phyloP scores from a whole-genome alignment of 2,888 invertebrate species.

The Leptogaster cylindrica region DNA sequence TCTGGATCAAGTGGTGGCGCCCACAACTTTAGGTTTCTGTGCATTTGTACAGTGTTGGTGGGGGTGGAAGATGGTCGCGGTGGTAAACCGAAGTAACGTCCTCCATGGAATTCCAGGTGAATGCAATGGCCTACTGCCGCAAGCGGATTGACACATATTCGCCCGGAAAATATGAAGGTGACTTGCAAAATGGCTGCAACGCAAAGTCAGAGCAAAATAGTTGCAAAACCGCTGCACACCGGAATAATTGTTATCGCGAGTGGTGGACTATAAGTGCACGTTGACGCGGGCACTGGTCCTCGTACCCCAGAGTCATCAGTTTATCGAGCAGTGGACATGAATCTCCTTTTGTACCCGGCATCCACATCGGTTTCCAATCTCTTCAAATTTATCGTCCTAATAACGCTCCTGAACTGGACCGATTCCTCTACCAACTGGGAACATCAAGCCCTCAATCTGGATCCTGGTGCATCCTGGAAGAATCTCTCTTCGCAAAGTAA shows the following conservation, averaged over 20 bases:
- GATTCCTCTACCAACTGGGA: slow-evolving; percentile 6
- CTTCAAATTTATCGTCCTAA: slow-evolving; percentile 6
- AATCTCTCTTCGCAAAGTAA: background rate
- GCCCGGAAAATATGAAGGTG: background rate
- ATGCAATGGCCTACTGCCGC: background rate
- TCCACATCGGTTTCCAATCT: slow-evolving; percentile 7
- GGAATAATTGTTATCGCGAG: too few species aligned
- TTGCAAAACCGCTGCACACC: too few species aligned
- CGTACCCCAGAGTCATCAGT: background rate
- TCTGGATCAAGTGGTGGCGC: too few species aligned
- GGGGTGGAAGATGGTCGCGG: background rate
- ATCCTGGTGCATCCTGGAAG: background rate
- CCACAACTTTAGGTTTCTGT: too few species aligned
- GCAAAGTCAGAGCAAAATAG: too few species aligned
- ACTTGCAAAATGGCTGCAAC: background rate
- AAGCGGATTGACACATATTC: slow-evolving; percentile 2
- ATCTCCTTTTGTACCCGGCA: background rate
- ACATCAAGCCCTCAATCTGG: background rate
- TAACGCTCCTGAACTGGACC: slow-evolving; percentile 1
- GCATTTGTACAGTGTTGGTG: background rate
- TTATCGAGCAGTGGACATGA: slow-evolving; percentile 24
- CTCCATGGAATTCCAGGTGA: background rate
- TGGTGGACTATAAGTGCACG: too few species aligned
- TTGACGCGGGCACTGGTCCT: too few species aligned
- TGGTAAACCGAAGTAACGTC: background rate